These are phyloP conservation scores for Vanessa cardui DNA, from an alignment of 2,888 invertebrate species.

Conservation along the genomic window DNA sequence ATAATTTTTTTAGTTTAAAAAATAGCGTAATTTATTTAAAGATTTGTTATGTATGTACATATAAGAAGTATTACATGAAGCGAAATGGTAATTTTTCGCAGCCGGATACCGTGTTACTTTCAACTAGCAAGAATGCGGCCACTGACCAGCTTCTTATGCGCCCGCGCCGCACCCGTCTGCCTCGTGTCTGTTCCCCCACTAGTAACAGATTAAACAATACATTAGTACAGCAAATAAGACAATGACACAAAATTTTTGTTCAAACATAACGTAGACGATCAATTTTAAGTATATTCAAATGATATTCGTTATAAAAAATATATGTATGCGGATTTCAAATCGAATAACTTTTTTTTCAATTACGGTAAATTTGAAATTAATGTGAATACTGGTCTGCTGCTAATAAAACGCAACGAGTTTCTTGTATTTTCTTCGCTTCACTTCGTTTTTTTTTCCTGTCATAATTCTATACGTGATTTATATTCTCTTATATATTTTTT, in stretches of 20 bases:
- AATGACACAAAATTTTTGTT: slow-evolving; percentile 27
- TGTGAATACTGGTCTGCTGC: no score
- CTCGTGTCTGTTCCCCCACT: slow-evolving; percentile 41
- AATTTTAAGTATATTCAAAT: slow-evolving; percentile 25
- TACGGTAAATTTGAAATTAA: no score
- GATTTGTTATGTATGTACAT: slow-evolving; percentile 14
- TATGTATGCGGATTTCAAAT: no score
- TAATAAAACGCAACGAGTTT: no score
- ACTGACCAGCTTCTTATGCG: slow-evolving; percentile 70
- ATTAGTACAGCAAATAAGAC: slow-evolving; percentile 36
- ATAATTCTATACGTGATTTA: no score
- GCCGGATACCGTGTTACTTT: slow-evolving; percentile 80
- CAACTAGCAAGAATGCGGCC: slow-evolving; percentile 80
- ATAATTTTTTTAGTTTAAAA: slow-evolving; percentile 1
- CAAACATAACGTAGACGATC: slow-evolving; percentile 12
- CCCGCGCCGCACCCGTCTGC: slow-evolving; percentile 61
- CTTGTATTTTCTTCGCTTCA: no score
- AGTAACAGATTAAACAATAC: slow-evolving; percentile 33
- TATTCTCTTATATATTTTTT: no score
- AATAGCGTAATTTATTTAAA: background rate
- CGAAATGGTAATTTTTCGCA: slow-evolving; percentile 74
- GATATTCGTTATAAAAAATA: background rate
- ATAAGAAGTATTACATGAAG: slow-evolving; percentile 34
- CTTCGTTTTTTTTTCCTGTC: no score
- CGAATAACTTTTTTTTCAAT: no score